Conservation (phyloP, 2,113 vertebrate species). For the Serilophus lunatus region DNA sequence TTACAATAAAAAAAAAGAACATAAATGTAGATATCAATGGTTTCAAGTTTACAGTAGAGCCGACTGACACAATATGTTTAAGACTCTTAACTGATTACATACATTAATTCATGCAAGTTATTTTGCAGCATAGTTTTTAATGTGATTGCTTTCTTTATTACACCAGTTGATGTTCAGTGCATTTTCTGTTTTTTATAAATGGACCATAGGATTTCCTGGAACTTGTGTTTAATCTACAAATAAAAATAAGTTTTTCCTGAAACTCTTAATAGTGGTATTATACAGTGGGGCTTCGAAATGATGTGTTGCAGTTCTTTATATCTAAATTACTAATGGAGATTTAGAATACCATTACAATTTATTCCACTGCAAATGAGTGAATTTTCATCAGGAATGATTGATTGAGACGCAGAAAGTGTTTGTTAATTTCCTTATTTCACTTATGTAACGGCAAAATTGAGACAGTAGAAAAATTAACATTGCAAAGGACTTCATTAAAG, state of each 20-base stretch:
- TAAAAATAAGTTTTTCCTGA: slow-evolving; percentile 12
- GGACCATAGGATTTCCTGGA: neutral
- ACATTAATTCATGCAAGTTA: neutral
- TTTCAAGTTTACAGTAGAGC: neutral
- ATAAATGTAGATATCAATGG: slow-evolving; percentile 17
- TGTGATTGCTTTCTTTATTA: neutral
- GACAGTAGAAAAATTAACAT: slow-evolving; percentile 13
- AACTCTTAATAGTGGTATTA: neutral
- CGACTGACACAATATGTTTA: neutral
- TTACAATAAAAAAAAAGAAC: neutral
- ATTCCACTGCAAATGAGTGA: slow-evolving; percentile 12
- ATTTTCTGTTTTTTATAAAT: neutral
- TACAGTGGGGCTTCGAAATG: neutral
- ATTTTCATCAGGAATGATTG: neutral
- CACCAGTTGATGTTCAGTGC: neutral
- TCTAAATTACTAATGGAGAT: neutral
- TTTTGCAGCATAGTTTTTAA: slow-evolving; percentile 17
- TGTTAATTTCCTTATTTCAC: neutral
- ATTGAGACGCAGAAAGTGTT: neutral
- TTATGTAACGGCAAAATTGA: neutral
- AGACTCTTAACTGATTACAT: neutral
- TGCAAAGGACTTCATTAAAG: neutral
- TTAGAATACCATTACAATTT: neutral
- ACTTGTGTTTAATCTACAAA: slow-evolving; percentile 2
- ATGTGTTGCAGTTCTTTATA: neutral